Percentiles rank a stretch among this genome's conserved stretches.
Evolutionary conservation across 37 sponge, comb jelly and placozoan species (phyloP).

Genomic region (Lycopodina hypogea): DNA sequence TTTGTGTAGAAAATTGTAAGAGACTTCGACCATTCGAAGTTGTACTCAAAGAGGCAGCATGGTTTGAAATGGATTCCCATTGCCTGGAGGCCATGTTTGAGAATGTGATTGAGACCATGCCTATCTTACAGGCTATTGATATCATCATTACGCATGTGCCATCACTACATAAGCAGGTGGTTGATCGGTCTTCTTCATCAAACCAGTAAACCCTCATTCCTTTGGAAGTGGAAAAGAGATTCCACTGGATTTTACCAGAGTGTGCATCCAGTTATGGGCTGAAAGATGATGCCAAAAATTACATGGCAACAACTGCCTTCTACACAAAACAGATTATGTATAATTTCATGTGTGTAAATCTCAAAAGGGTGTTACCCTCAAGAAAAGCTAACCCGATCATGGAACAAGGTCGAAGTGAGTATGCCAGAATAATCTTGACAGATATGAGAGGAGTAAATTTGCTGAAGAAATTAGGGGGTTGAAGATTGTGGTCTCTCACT

Average conservation of each 20-base stretch:
- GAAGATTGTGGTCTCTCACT: slow-evolving; percentile 54
- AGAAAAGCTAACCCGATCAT: background rate
- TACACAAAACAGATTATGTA: slow-evolving; percentile 77
- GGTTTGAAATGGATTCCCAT: background rate
- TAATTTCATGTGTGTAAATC: slow-evolving; percentile 56
- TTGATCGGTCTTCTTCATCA: slow-evolving; percentile 61
- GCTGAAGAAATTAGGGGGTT: slow-evolving; percentile 63
- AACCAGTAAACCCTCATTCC: background rate
- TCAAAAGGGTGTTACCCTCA: slow-evolving; percentile 2
- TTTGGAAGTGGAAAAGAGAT: slow-evolving; percentile 66
- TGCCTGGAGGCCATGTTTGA: background rate
- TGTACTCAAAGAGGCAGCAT: background rate
- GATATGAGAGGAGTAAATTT: slow-evolving; percentile 38
- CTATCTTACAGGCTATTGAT: slow-evolving; percentile 52
- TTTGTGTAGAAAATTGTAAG: background rate
- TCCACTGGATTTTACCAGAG: slow-evolving; percentile 61
- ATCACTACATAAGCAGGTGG: slow-evolving; percentile 29
- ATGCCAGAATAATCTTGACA: background rate
- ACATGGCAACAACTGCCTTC: slow-evolving; percentile 75
- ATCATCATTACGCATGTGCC: slow-evolving; percentile 33
- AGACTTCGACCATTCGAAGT: slow-evolving; percentile 3
- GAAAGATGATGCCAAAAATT: slow-evolving; percentile 56
- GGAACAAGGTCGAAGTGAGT: background rate
- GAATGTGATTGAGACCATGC: slow-evolving; percentile 4
- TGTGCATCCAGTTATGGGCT: slow-evolving; percentile 49